Evolutionary conservation across 53 echinoderm and acorn worm species (phyloP).

Genomic region (Echinometra lucunter): DNA sequence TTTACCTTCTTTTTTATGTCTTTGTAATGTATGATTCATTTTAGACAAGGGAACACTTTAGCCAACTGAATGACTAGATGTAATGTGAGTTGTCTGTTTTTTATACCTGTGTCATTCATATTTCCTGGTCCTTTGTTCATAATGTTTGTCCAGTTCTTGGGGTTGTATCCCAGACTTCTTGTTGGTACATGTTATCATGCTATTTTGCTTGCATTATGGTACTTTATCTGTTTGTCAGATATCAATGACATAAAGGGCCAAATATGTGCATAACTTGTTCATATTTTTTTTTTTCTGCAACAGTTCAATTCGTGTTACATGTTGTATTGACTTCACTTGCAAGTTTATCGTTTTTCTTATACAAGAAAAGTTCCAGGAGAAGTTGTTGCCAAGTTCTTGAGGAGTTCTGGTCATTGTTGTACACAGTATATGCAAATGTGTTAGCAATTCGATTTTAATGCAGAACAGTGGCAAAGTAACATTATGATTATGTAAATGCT

Average conservation of each 20-base stretch:
- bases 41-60: not conserved
- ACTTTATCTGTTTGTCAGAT: not conserved
- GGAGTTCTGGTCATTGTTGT: not conserved
- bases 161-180: not conserved
- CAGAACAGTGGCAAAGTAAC: not conserved
- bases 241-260: not conserved
- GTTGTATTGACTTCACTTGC: not conserved
- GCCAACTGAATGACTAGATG: too few relatives aligned
- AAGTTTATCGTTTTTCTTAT: too few relatives aligned
- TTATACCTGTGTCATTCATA: not conserved
- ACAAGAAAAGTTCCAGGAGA: not conserved
- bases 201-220: not conserved
- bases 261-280: conserved; percentile 16
- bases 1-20: not conserved
- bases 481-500: not conserved
- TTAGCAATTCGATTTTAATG: not conserved
- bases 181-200: not conserved
- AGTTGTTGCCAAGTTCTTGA: not conserved
- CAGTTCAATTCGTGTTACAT: not conserved
- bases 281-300: not conserved
- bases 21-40: not conserved
- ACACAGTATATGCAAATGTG: not conserved
- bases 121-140: not conserved
- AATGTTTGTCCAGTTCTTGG: not conserved
- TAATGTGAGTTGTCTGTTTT: not conserved